Evolutionary conservation across 2,888 invertebrate species (phyloP), one percentile per base, ranked within the genome.

Genomic region (Agonopterix arenella): DNA sequence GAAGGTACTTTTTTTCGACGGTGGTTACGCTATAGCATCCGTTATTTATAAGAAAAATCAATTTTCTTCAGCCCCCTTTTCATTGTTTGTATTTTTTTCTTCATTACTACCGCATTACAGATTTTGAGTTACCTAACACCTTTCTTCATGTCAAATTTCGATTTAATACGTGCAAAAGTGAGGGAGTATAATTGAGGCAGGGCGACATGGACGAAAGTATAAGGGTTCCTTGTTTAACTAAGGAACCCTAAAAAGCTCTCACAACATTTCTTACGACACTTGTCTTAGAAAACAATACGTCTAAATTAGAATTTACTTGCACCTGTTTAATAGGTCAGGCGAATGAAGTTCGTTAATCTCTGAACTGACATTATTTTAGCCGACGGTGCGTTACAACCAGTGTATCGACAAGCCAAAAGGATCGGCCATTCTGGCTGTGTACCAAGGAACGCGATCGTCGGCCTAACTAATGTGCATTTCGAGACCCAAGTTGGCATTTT

Each of bases 341-440:
- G 80, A 76, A 76, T 78, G 77, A 83, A 84, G 86, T 88, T 85
- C 86, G 84, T 88, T 86, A 85, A 78, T 88, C 88, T 88, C 80
- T 82, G 79, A 80, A 85, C 80, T 82, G 84, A 84, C 85, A 85
- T 88, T 86, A 88, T 84, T 86, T 83, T 82, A 73, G 76, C 77
- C 77, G 72, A 69, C 80, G 74, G 72, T 72, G 79, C 74, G 76
- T 76, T 75, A 73, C 73, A 71, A 43, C 73, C 75, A 73, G 72
- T 73, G 73, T 79, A 84, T 82, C 84, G 80, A 84, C 80, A 84
- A 80, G 88, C 88, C 88, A 89, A 88, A 85, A 86, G 85, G 85
- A 84, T 82, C 80, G 80, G 76, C 73, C 77, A 76, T 86, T 88
- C 84, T 89, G 89, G 89, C 88, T 66, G 72, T 73, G 85, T 84